A percentile compares a stretch with the other conserved stretches of the same genome.
Evolutionary conservation across 1,140 invertebrate genomes (phyloP).

Genomic region (Drosophila quadrilineata): DNA sequence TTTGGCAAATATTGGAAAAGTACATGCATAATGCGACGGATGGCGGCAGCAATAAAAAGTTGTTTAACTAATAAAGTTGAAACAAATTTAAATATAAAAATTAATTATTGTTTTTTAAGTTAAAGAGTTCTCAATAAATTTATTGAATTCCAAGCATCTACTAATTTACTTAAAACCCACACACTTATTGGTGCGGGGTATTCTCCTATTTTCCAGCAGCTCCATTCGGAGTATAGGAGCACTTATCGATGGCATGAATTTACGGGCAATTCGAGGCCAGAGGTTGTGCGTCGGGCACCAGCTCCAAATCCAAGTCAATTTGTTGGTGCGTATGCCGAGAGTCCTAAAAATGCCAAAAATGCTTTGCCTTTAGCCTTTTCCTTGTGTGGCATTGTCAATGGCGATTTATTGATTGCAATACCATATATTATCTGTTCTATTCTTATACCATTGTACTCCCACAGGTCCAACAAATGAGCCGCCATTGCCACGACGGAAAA

Average conservation of each 20-base stretch:
- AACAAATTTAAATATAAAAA: too few species aligned
- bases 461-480: conserved; percentile 85
- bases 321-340: conserved; percentile 72
- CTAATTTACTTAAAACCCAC: conserved; percentile 10
- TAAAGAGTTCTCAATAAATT: too few species aligned
- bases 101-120: too few species aligned
- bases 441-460: conserved; percentile 5
- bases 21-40: too few species aligned
- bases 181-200: neutral
- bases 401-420: conserved; percentile 37
- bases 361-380: conserved; percentile 17
- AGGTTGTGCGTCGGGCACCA: conserved; percentile 84
- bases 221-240: conserved; percentile 95
- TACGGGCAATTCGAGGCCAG: conserved; percentile 87
- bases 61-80: too few species aligned
- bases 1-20: too few species aligned
- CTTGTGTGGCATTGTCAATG: conserved; percentile 40
- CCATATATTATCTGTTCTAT: conserved; percentile 23
- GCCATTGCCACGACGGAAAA: conserved; percentile 91
- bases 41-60: too few species aligned
- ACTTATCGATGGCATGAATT: conserved; percentile 96
- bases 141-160: neutral
- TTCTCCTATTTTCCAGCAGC: conserved; percentile 84
- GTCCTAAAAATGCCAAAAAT: conserved; percentile 17
- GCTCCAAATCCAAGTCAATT: conserved; percentile 83